phyloP scores from a whole-genome alignment of 2,888 invertebrate species.

The Phyllotreta striolata region DNA sequence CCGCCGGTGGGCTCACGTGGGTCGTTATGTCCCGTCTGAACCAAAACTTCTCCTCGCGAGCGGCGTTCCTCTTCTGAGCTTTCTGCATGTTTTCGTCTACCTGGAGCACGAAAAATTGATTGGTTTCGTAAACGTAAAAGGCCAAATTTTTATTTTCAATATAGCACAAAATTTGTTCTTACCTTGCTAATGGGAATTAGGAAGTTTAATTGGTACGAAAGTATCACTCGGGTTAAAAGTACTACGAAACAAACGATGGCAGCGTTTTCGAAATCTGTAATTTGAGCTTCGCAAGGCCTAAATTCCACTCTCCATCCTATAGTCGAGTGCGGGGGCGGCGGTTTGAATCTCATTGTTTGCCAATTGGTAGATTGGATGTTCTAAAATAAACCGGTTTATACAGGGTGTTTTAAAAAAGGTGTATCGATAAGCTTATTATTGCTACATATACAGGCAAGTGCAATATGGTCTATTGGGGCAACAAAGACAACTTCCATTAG shows the following conservation, averaged over 20 bases:
- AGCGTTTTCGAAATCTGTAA: constrained; percentile 99
- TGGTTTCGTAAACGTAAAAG: neutral
- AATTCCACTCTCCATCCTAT: constrained; percentile 99
- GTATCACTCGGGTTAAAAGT: constrained; percentile 92
- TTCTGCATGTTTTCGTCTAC: constrained; percentile 97
- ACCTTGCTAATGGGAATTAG: constrained; percentile 95
- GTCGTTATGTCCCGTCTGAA: constrained; percentile 83
- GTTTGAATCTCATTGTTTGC: constrained; percentile 99
- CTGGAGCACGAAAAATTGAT: constrained; percentile 42
- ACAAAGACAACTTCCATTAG: no score
- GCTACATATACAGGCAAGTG: no score
- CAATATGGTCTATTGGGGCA: no score
- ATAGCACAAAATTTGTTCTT: constrained; percentile 29
- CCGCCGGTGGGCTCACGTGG: constrained; percentile 61
- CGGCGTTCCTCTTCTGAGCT: constrained; percentile 92
- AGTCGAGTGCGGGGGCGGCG: constrained; percentile 92
- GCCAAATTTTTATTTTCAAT: no score
- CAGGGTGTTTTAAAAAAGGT: neutral
- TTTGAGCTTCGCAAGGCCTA: constrained; percentile 96
- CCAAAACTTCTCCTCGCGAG: constrained; percentile 87
- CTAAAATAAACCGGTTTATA: constrained; percentile 59
- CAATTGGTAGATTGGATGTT: constrained; percentile 99
- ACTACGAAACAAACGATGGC: constrained; percentile 98
- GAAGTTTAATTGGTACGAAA: constrained; percentile 95
- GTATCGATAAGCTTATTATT: neutral